These are phyloP conservation scores for Elymnias hypermnestra DNA, from an alignment of 1,140 invertebrate species.

Conservation along the genomic window DNA sequence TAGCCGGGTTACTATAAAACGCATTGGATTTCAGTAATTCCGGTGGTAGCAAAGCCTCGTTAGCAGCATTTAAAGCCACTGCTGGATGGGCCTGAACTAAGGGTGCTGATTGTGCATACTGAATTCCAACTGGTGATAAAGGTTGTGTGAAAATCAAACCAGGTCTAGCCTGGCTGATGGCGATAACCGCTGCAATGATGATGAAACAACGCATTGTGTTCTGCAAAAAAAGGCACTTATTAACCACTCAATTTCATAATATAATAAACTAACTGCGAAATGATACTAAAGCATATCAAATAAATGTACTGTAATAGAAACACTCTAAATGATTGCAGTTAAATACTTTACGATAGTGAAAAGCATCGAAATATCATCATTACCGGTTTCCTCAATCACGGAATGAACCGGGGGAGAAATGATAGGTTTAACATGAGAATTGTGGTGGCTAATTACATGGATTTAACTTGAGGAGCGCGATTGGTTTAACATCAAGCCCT, in stretches of 20 bases:
- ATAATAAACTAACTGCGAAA: too few relatives aligned
- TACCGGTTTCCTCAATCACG: too few relatives aligned
- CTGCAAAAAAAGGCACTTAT: constrained; percentile 12
- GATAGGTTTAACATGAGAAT: too few relatives aligned
- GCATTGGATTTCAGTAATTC: constrained; percentile 80
- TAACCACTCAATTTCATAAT: background rate
- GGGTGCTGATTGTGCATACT: constrained; percentile 40
- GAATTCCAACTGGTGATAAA: constrained; percentile 39
- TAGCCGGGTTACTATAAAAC: constrained; percentile 86
- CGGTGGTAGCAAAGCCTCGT: constrained; percentile 57
- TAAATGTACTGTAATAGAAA: too few relatives aligned
- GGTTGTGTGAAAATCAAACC: constrained; percentile 47
- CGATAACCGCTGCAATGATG: constrained; percentile 29
- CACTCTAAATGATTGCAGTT: too few relatives aligned
- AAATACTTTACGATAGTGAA: too few relatives aligned
- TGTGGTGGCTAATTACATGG: too few relatives aligned
- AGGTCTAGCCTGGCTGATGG: constrained; percentile 36
- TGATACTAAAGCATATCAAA: too few relatives aligned
- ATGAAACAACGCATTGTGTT: constrained; percentile 39
- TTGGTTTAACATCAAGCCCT: too few relatives aligned
- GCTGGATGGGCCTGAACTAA: constrained; percentile 60
- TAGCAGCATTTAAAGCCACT: constrained; percentile 64
- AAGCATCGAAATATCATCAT: too few relatives aligned
- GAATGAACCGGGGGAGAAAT: too few relatives aligned
- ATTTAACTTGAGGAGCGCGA: too few relatives aligned